These are phyloP conservation scores for Zonitis immaculata DNA, from an alignment of 2,888 invertebrate genomes.

Conservation along the genomic window DNA sequence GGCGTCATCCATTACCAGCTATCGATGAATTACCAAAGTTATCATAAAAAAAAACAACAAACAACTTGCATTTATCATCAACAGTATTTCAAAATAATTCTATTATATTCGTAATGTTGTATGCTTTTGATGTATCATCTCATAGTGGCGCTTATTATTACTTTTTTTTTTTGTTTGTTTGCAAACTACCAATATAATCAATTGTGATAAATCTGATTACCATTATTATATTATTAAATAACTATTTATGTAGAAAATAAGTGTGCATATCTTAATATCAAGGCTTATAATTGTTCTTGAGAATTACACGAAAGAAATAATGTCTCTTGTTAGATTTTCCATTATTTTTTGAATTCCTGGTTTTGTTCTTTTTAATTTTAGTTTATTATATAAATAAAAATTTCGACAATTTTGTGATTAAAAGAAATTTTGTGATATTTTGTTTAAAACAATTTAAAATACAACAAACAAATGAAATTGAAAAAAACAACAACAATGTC, in stretches of 20 bases:
- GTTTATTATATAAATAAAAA: neutral
- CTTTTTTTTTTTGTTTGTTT: neutral
- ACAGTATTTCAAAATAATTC: slow-evolving; percentile 9
- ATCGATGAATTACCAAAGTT: slow-evolving; percentile 37
- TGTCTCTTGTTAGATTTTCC: neutral
- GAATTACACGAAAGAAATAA: neutral
- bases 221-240: neutral
- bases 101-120: neutral
- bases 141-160: neutral
- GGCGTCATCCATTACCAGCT: slow-evolving; percentile 80
- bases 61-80: slow-evolving; percentile 11
- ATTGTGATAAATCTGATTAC: slow-evolving; percentile 1
- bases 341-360: neutral
- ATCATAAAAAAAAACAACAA: too few relatives aligned
- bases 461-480: too few relatives aligned
- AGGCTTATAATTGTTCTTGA: neutral
- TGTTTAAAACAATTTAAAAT: slow-evolving; percentile 3
- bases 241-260: neutral
- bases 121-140: slow-evolving; percentile 12
- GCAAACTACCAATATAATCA: neutral
- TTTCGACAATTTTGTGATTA: slow-evolving; percentile 11
- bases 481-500: neutral
- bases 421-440: slow-evolving; percentile 13
- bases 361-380: neutral
- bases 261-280: neutral